These are phyloP conservation scores for Macquaria australasica DNA, from an alignment of 2,113 vertebrate species.

Conservation along the genomic window DNA sequence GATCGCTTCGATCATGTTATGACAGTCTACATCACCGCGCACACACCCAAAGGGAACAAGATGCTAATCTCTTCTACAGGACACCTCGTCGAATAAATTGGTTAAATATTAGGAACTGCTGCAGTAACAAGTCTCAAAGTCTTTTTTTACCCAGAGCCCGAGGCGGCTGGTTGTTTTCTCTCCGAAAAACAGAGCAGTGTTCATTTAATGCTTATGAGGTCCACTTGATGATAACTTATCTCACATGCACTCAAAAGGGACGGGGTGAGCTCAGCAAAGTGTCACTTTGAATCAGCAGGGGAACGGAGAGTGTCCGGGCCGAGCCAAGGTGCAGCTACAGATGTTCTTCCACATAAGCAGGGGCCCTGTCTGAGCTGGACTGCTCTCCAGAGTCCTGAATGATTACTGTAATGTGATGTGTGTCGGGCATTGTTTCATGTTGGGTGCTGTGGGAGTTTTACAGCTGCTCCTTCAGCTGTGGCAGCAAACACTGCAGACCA, in stretches of 20 bases:
- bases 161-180: not conserved
- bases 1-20: constrained; percentile 29
- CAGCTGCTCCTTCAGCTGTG: constrained; percentile 5
- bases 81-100: constrained; percentile 24
- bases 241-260: constrained; percentile 23
- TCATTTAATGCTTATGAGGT: constrained; percentile 57
- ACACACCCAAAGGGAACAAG: constrained; percentile 4
- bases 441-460: not conserved
- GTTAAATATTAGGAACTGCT: constrained; percentile 20
- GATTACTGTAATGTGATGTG: constrained; percentile 19
- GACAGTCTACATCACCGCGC: constrained; percentile 12
- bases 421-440: constrained; percentile 29
- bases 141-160: not conserved
- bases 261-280: constrained; percentile 69
- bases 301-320: not conserved
- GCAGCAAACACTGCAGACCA: not conserved
- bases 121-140: constrained; percentile 1
- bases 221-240: constrained; percentile 44
- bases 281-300: constrained; percentile 64
- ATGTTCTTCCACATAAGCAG: constrained; percentile 40
- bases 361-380: constrained; percentile 20
- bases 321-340: constrained; percentile 40
- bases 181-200: constrained; percentile 24
- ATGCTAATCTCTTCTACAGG: constrained; percentile 14
- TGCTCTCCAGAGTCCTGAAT: constrained; percentile 11